Percentiles rank a stretch among this genome's conserved stretches.
phyloP scores from a whole-genome alignment of 2,797 vertebrate genomes.

The Pantherophis alleghaniensis region DNA sequence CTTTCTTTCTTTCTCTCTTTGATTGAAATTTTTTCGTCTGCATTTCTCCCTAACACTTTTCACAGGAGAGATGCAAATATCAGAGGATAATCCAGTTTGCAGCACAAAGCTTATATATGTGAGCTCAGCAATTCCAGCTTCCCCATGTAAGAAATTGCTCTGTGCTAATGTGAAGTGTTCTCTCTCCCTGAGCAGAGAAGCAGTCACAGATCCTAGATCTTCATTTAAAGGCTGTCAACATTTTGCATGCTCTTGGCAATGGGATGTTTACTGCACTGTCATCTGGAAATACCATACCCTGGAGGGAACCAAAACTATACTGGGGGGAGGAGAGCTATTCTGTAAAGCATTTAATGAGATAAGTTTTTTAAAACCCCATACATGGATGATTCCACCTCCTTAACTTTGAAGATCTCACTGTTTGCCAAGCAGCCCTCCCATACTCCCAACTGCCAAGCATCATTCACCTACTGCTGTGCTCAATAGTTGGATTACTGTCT shows the following conservation, averaged over 20 bases:
- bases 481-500: not conserved
- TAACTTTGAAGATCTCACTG: not conserved
- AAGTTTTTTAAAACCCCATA: conserved; percentile 7
- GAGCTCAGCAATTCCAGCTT: not conserved
- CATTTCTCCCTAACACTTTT: not conserved
- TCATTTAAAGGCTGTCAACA: conserved; percentile 31
- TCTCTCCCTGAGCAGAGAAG: not conserved
- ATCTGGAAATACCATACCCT: conserved; percentile 2
- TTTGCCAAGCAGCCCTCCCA: not conserved
- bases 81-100: conserved; percentile 3
- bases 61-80: not conserved
- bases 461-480: conserved; percentile 20
- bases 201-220: conserved; percentile 13
- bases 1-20: not conserved
- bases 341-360: conserved; percentile 6
- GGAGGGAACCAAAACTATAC: conserved; percentile 9
- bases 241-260: conserved; percentile 10
- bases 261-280: conserved; percentile 8
- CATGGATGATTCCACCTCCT: not conserved
- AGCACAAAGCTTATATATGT: conserved; percentile 6
- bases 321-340: conserved; percentile 1
- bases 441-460: conserved; percentile 1
- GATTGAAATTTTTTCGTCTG: not conserved
- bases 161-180: not conserved
- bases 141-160: not conserved